Percentiles rank a stretch among this genome's conserved stretches.
phyloP scores from a whole-genome alignment of 2,113 vertebrate genomes.

The Stomatorhinus ivindoensis region DNA sequence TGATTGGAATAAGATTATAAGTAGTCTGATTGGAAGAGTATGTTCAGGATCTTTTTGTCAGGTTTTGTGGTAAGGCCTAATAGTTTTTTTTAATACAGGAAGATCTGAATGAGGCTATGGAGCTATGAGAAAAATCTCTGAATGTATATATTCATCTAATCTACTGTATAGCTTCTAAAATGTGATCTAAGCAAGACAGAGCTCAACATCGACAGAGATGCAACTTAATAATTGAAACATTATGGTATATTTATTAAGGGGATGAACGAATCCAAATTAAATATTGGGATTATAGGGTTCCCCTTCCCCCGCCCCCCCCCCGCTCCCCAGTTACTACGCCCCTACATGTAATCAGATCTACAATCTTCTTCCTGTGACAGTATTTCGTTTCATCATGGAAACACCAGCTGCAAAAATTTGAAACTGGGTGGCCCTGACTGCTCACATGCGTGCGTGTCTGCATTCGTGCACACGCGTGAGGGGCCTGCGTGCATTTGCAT shows the following conservation, averaged over 20 bases:
- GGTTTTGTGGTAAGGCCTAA: not conserved
- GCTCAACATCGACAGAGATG: not conserved
- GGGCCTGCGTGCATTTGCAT: constrained; percentile 30
- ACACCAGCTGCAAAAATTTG: not conserved
- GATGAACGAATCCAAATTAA: not conserved
- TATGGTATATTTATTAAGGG: not conserved
- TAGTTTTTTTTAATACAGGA: not conserved
- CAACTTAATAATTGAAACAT: not conserved
- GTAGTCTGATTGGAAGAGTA: not conserved
- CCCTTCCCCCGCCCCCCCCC: not conserved
- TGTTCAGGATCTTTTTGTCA: not conserved
- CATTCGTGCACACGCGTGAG: not conserved
- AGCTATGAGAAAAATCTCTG: not conserved
- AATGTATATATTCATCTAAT: not conserved
- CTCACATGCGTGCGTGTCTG: not conserved
- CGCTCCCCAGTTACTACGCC: not conserved
- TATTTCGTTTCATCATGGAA: not conserved
- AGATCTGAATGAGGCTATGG: not conserved
- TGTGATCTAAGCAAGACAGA: not conserved
- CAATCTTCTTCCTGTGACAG: not conserved
- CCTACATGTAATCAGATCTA: not conserved
- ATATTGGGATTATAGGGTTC: not conserved
- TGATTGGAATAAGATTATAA: not conserved
- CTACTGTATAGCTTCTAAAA: not conserved
- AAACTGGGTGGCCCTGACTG: not conserved